Base-by-base conservation (phyloP, 2,113 vertebrate species). In the Pteruthius melanotis region DNA sequence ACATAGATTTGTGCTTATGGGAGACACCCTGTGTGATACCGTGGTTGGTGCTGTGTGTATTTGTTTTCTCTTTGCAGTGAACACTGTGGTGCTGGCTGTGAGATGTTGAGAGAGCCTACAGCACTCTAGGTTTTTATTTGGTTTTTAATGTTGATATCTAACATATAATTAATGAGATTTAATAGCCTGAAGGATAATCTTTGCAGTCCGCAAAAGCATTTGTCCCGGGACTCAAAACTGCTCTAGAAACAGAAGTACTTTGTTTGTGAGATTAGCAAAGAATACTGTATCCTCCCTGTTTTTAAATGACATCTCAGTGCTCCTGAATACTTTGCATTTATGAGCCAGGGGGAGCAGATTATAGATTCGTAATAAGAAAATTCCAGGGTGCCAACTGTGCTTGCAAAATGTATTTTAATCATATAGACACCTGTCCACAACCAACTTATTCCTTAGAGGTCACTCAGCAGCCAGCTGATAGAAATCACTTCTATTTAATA, bases 381-480 rank as follows among this genome's bases (percentile, higher is more conserved):
- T 95, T 95, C 78, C 92, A 90, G 68, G 42, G 68, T 89, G 77
- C 76, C 95, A 95, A 87, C 92, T 95, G 79, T 81, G 59, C 76
- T 87, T 87, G 83, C 24, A 4, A 71, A 89, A 56, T 85, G 42
- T 68, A 77, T 94, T 97, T 97, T 95, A 95, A 92, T 96, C 90
- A 49, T 82, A 89, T 40, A 94, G 94, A 90, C 93, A 96, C 90
- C 94, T 96, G 94, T 96, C 95, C 61, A 42, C 92, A 59, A 95
- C 57, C 47, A 91, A 83, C 30, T 86, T 96, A 66, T 92, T 85
- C 95, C 68, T 61, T 11, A 86, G 95, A 86, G 90, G 72, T 90
- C 86, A 94, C 61, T 57, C 86, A 94, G 50, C 50, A 96, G 83
- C 44, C 61, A 88, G 70, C 82, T 95, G 72, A 83, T 85, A 70